Percentiles rank a stretch among this genome's conserved stretches.
Conservation (phyloP, 1,140 invertebrate species). For the Diploscapter pachys region DNA sequence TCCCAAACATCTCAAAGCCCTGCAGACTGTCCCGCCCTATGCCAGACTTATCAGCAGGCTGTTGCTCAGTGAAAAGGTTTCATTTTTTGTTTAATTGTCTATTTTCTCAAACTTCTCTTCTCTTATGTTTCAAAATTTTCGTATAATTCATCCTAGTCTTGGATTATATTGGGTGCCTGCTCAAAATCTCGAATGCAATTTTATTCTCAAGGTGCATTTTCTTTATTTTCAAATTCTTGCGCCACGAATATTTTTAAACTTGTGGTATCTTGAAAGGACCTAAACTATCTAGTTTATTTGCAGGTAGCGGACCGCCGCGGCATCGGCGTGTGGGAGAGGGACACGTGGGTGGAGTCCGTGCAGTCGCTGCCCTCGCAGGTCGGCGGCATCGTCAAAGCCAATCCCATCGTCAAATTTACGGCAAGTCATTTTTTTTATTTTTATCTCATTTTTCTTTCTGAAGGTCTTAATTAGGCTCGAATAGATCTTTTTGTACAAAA, state of each 20-base stretch:
- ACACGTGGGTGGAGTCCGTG: slow-evolving; percentile 51
- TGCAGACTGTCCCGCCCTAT: slow-evolving; percentile 50
- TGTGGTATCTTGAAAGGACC: not conserved
- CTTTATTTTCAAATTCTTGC: too few species aligned
- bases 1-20: slow-evolving; percentile 44
- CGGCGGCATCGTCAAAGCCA: slow-evolving; percentile 41
- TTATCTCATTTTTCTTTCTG: slow-evolving; percentile 1
- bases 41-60: slow-evolving; percentile 52
- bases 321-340: slow-evolving; percentile 54
- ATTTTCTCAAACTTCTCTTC: too few species aligned
- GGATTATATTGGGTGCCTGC: too few species aligned
- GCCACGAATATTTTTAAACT: too few species aligned
- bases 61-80: slow-evolving; percentile 51
- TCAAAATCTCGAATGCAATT: too few species aligned
- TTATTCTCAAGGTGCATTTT: too few species aligned
- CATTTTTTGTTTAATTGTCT: not conserved
- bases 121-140: too few species aligned
- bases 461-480: slow-evolving; percentile 1
- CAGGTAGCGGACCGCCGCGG: slow-evolving; percentile 52
- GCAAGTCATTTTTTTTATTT: slow-evolving; percentile 39
- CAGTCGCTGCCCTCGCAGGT: slow-evolving; percentile 46
- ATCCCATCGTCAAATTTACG: slow-evolving; percentile 48
- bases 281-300: not conserved
- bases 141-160: too few species aligned
- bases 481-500: slow-evolving; percentile 4